Base-by-base conservation (phyloP, 2,797 vertebrate species). In the Danio tinwini region DNA sequence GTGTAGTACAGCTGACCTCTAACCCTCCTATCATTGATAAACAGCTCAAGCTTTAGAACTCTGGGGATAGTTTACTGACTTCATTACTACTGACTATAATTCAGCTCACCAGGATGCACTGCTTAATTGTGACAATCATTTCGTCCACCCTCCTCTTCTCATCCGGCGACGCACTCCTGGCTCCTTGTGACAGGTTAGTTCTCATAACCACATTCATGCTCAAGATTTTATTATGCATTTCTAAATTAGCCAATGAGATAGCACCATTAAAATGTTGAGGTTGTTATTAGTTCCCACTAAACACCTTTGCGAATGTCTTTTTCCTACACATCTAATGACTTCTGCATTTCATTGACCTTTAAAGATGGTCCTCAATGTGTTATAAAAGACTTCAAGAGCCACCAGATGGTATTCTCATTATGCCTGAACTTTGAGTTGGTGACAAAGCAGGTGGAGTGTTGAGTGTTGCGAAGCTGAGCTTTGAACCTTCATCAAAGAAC, bases 171-270 rank as follows among this genome's bases (percentile, higher is more conserved):
- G 64, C 76, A 1, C 52, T 90, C 0, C 91, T 88, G 0, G 91
- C 92, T 1, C 94, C 94, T 0, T 96, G 95, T 86, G 91, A 94
- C 84, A 94, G 95, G 95, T 95, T 88, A 87, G 87, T 63, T 83
- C 4, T 42, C 42, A n/a, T 42, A 10, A 17, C 9, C 5, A 2
- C 21, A 6, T 12, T 19, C 4, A n/a, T 8, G 7, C 14, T 39
- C 21, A 9, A 45, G 0, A 11, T 6, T 40, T 40, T 6, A 16
- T 42, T 11, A 19, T 5, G 39, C n/a, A 56, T 44, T 55, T 71
- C 7, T 55, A n/a, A 55, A 44, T 42, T 71, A 1, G 19, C 39
- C 12, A 16, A 13, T 7, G 39, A 40, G 17, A 21, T 21, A 5
- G 8, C n/a, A 5, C 2, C 7, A 50, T 62, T 74, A 29, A 49